phyloP scores from a whole-genome alignment of 1,140 invertebrate genomes.

The Hycleus phaleratus region DNA sequence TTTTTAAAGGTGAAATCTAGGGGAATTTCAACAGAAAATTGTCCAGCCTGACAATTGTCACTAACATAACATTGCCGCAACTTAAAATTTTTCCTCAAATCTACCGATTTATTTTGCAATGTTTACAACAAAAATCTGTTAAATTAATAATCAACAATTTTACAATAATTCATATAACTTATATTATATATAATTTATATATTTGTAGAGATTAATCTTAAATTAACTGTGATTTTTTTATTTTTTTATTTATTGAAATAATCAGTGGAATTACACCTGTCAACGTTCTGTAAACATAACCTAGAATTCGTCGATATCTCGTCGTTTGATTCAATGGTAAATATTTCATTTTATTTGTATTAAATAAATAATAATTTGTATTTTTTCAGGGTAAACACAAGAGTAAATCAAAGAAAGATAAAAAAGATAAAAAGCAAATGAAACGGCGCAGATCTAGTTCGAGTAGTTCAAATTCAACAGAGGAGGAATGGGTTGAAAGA shows the following conservation, averaged over 20 bases:
- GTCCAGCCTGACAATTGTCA: background rate
- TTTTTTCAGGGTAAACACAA: conserved; percentile 31
- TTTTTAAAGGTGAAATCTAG: conserved; percentile 7
- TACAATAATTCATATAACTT: too few relatives aligned
- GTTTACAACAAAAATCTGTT: too few relatives aligned
- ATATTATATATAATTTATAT: too few relatives aligned
- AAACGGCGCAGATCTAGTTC: conserved; percentile 9
- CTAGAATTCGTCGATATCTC: background rate
- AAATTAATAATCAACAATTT: too few relatives aligned
- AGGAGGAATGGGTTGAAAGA: conserved; percentile 38
- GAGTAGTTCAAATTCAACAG: conserved; percentile 13
- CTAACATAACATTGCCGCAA: too few relatives aligned
- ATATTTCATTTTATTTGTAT: background rate
- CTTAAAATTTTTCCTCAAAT: too few relatives aligned
- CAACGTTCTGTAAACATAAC: background rate
- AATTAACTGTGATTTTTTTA: too few relatives aligned
- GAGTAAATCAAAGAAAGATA: conserved; percentile 27
- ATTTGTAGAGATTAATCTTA: too few relatives aligned
- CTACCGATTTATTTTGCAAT: too few relatives aligned
- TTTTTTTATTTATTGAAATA: too few relatives aligned
- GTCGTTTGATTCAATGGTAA: background rate
- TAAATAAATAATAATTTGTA: background rate
- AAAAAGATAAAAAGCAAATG: conserved; percentile 23
- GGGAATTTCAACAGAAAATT: background rate
- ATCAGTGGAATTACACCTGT: too few relatives aligned